Percentiles rank a stretch among this genome's conserved stretches.
These are phyloP conservation scores for Phymatocera aterrima DNA, from an alignment of 2,888 invertebrate species.

Conservation along the genomic window DNA sequence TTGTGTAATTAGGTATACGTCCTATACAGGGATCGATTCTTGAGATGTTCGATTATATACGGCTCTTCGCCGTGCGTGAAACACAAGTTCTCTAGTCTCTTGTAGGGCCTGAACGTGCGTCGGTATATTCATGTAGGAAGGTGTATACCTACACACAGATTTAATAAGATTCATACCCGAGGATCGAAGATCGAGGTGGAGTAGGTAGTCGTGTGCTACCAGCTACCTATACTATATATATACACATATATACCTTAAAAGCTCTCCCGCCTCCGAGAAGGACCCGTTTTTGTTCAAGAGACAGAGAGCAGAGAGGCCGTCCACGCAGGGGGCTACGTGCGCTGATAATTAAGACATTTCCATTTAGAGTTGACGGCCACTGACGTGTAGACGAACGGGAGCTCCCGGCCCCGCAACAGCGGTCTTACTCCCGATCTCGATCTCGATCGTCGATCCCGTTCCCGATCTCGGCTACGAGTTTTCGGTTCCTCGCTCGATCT, in stretches of 20 bases:
- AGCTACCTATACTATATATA: too few relatives aligned
- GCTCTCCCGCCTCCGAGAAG: slow-evolving; percentile 35
- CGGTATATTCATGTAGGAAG: slow-evolving; percentile 6
- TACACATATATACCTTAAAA: slow-evolving; percentile 42
- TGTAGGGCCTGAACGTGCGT: background rate
- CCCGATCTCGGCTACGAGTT: slow-evolving; percentile 19
- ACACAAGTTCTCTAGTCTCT: slow-evolving; percentile 6
- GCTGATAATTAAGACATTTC: slow-evolving; percentile 71
- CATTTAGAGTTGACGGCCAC: slow-evolving; percentile 68
- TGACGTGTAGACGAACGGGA: slow-evolving; percentile 61
- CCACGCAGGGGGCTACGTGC: slow-evolving; percentile 58
- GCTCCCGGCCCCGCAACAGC: too few relatives aligned
- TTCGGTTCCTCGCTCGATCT: slow-evolving; percentile 28
- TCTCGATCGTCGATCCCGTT: too few relatives aligned
- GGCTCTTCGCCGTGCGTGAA: slow-evolving; percentile 11
- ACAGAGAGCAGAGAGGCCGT: too few relatives aligned
- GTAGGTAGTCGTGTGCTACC: too few relatives aligned
- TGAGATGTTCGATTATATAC: slow-evolving; percentile 7
- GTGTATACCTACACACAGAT: background rate
- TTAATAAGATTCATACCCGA: background rate
- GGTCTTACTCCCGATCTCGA: too few relatives aligned
- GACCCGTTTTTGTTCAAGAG: slow-evolving; percentile 44
- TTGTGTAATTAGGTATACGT: background rate
- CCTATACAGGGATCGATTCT: slow-evolving; percentile 1
- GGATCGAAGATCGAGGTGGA: slow-evolving; percentile 22